Conservation (phyloP, 1,140 invertebrate species). For the Venturia canescens region DNA sequence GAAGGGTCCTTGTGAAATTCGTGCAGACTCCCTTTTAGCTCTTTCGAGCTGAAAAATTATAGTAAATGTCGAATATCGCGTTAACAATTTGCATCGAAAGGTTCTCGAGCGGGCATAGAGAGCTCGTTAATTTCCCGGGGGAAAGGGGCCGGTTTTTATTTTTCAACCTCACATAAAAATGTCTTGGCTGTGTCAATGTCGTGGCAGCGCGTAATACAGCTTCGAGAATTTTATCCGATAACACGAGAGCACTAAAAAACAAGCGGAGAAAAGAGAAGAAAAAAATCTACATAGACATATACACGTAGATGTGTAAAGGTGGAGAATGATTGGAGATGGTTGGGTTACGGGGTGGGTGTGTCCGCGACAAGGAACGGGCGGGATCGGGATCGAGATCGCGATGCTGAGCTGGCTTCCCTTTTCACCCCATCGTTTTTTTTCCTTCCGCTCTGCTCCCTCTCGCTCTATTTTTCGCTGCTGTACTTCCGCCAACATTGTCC, state of each 20-base stretch:
- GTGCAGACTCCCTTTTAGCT: too few species aligned
- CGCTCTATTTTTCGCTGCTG: conserved; percentile 72
- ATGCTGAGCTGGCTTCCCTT: conserved; percentile 43
- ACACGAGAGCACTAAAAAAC: too few species aligned
- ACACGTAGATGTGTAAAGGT: background rate
- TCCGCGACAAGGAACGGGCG: conserved; percentile 77
- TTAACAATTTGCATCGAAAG: too few species aligned
- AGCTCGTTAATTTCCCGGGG: too few species aligned
- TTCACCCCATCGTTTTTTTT: conserved; percentile 18
- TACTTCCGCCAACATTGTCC: conserved; percentile 75
- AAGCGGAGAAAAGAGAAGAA: background rate
- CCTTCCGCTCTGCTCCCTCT: conserved; percentile 66
- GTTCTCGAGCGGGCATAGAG: too few species aligned
- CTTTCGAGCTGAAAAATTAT: background rate
- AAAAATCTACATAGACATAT: conserved; percentile 1
- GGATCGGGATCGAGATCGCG: conserved; percentile 63
- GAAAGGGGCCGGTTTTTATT: too few species aligned
- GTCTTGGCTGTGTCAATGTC: too few species aligned
- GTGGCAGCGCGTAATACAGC: too few species aligned
- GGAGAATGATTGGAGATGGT: conserved; percentile 44
- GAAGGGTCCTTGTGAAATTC: too few species aligned
- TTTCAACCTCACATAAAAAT: too few species aligned
- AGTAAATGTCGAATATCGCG: background rate
- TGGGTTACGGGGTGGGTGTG: conserved; percentile 76
- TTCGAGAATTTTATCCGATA: too few species aligned